Conservation (phyloP, 2,113 vertebrate genomes). For the Carassius auratus region DNA sequence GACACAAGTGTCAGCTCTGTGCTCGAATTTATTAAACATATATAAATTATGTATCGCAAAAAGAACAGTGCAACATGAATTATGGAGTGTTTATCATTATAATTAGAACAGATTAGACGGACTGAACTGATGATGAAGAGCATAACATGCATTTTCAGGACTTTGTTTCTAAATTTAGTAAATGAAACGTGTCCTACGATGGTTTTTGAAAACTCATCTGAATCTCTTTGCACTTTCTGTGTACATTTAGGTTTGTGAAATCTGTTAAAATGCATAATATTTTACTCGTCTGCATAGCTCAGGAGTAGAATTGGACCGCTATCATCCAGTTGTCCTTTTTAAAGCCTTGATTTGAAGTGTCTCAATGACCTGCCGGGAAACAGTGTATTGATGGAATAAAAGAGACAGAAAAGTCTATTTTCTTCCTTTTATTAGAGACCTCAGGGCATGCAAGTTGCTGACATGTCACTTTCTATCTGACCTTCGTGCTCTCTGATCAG, state of each 20-base stretch:
- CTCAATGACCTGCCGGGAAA: not conserved
- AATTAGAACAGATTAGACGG: constrained; percentile 40
- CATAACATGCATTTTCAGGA: constrained; percentile 1
- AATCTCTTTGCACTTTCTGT: not conserved
- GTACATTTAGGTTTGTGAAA: not conserved
- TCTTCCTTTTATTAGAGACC: constrained; percentile 44
- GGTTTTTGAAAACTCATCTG: not conserved
- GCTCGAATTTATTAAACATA: constrained; percentile 35
- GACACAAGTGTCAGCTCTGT: constrained; percentile 2
- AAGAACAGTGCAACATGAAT: constrained; percentile 46
- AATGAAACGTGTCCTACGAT: not conserved
- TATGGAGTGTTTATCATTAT: constrained; percentile 41
- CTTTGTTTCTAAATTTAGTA: constrained; percentile 10
- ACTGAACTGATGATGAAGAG: constrained; percentile 26
- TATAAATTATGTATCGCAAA: constrained; percentile 43
- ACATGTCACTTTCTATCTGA: constrained; percentile 69
- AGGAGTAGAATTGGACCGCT: not conserved
- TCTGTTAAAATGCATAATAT: not conserved
- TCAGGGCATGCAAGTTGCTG: constrained; percentile 55
- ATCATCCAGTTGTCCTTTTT: not conserved
- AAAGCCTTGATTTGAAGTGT: not conserved
- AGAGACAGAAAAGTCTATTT: constrained; percentile 34
- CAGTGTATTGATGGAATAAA: constrained; percentile 44
- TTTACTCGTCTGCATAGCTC: not conserved
- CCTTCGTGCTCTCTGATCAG: constrained; percentile 70